Evolutionary conservation across 2,797 vertebrate species (phyloP), one percentile per base, ranked within the genome.

Genomic region (Ctenopoma multispine): DNA sequence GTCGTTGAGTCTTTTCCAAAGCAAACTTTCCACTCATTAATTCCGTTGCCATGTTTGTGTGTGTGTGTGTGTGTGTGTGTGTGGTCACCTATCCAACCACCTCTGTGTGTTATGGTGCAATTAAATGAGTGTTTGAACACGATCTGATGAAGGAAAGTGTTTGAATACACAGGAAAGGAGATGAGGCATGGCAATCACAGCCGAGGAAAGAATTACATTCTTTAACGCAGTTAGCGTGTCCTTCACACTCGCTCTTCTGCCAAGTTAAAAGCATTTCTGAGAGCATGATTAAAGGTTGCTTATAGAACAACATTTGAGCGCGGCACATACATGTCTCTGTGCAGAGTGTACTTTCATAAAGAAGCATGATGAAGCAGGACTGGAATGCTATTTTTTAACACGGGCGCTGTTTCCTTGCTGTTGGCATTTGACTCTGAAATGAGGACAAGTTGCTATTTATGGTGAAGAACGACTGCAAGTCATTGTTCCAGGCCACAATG

Each of bases 1-100:
- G 82, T 71, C 57, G 48, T 85, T 91, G 91, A 91, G 75, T 53
- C 55, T 31, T 85, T 86, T 93, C 91, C 92, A 92, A 94, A 90
- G 83, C 79, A 90, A 89, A 91, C 87, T 86, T 93, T 91, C 85
- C 90, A 84, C 72, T 85, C 79, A 81, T 85, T 74, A 76, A 83
- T 87, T 84, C 87, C 18, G 27, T 80, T 59, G 73, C 86, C 73
- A 44, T 76, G 76, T 86, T 82, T 55, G 5, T 31, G 29, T 31
- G 29, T 31, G 29, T 70, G 82, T 69, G 87, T 66, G 89, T 43
- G 55, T 64, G 27, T 29, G 71, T 71, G 87, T 87, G 87, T 66
- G 89, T 84, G 27, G 75, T 88, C 44, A 72, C 85, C 81, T 72
- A 50, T 72, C 73, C 81, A 71, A 81, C 69, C 81, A 64, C 75